phyloP scores from a whole-genome alignment of 64 coral and sea anemone species.

The Anthopleura sola region DNA sequence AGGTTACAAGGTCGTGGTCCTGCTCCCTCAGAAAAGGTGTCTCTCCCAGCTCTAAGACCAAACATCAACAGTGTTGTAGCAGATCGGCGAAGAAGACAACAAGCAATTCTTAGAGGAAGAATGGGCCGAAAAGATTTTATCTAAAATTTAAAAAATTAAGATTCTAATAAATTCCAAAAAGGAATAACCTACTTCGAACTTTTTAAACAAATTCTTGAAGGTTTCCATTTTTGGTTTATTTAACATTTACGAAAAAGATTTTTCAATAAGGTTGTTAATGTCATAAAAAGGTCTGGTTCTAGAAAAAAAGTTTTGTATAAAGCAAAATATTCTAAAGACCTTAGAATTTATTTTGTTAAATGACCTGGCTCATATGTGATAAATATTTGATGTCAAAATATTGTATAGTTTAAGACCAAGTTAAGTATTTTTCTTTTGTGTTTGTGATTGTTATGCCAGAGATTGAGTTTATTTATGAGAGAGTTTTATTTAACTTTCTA shows the following conservation, averaged over 20 bases:
- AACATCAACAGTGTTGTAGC: conserved; percentile 69
- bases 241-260: neutral
- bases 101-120: conserved; percentile 79
- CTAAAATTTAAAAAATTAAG: neutral
- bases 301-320: neutral
- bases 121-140: conserved; percentile 57
- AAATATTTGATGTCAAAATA: neutral
- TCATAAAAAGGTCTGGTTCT: neutral
- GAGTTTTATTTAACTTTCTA: neutral
- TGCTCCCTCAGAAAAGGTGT: conserved; percentile 50
- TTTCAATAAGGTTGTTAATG: neutral
- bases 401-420: neutral
- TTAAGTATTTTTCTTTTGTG: neutral
- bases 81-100: conserved; percentile 68
- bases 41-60: conserved; percentile 65
- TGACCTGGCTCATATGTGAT: neutral
- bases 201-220: neutral
- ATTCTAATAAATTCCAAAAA: neutral
- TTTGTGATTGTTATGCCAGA: neutral
- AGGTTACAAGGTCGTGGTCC: conserved; percentile 38
- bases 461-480: neutral
- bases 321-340: neutral
- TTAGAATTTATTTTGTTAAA: neutral
- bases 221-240: neutral
- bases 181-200: neutral